Base-by-base conservation (phyloP, 2,888 invertebrate genomes). In the Hoplodrina ambigua region DNA sequence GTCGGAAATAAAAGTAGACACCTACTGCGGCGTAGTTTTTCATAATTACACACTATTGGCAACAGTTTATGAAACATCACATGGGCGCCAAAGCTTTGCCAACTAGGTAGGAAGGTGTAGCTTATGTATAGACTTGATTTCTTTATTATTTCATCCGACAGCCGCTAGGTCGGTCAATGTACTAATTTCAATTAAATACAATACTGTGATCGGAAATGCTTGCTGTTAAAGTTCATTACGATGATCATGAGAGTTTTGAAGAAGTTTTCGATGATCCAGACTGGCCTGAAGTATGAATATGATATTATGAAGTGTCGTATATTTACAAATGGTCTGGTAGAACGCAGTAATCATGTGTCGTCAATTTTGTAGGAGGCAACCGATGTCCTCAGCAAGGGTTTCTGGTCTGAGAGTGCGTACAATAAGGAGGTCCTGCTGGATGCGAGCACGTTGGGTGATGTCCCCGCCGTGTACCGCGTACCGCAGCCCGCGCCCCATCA, bases 391-490 rank as follows among this genome's bases (percentile, higher is more conserved):
- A 83, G 80, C 80, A 93, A 92, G 85, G 85, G 87, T 64, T 92
- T 89, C 75, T 94, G 94, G 94, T 81, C 80, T 70, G 89, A 89
- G 53, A 90, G 85, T 81, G 83, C 85, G 17, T 87, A 85, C 78
- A 91, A 89, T 37, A 93, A 91, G 74, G 94, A 93, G 82, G 93
- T 95, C 60, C 72, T 95, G 65, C 88, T 97, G 82, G 97, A 97
- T 85, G 97, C 97, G 4, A 95, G 97, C 57, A 91, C 92, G 46
- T 90, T 97, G 61, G 97, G 97, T 6, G 97, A 97, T 89, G 94
- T 97, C 37, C 97, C 97, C 1, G 97, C 97, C 0, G 94, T 96
- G 60, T 97, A 97, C 89, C 94, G 95, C 37, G 96, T 97, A 19
- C 96, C 97, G 19, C 94, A 96, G 37, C 94, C 97, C 3, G 96